Evolutionary conservation across 2,113 vertebrate genomes (phyloP).

Genomic region (Collichthys lucidus): DNA sequence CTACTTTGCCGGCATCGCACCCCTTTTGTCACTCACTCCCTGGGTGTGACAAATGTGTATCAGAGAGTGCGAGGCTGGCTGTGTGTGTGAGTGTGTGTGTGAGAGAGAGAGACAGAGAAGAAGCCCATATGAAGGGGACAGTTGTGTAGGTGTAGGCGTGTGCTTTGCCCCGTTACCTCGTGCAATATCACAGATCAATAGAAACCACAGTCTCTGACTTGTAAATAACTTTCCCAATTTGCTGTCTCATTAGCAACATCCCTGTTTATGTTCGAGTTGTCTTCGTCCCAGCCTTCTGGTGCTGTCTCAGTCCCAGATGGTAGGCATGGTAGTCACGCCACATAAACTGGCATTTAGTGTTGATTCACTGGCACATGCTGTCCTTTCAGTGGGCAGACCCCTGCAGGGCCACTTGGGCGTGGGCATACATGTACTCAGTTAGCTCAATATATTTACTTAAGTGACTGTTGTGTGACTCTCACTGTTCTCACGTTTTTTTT

Average conservation of each 20-base stretch:
- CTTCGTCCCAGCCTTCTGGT: conserved; percentile 70
- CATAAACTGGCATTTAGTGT: conserved; percentile 73
- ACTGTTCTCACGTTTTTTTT: not conserved
- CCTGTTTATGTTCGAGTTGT: conserved; percentile 63
- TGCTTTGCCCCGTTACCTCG: not conserved
- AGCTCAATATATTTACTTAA: conserved; percentile 15
- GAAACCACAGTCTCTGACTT: conserved; percentile 52
- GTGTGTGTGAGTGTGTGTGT: conserved; percentile 12
- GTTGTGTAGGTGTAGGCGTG: not conserved
- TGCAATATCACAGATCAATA: conserved; percentile 62
- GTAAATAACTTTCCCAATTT: conserved; percentile 77
- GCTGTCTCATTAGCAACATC: conserved; percentile 72
- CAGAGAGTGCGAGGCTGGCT: conserved; percentile 2
- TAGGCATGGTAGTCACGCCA: conserved; percentile 66
- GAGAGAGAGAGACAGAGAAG: not conserved
- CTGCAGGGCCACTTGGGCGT: conserved; percentile 41
- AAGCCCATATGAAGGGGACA: not conserved
- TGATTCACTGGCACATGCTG: conserved; percentile 65
- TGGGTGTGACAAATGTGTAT: conserved; percentile 60
- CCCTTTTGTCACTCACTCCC: conserved; percentile 54
- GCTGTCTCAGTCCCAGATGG: conserved; percentile 77
- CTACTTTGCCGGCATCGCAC: conserved; percentile 55
- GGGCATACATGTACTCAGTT: conserved; percentile 22
- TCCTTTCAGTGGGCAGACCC: conserved; percentile 61
- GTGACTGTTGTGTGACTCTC: not conserved